Percentiles rank a stretch among this genome's conserved stretches.
These are phyloP conservation scores for Artemia sinica DNA, from an alignment of 2,888 invertebrate genomes.

Conservation along the genomic window DNA sequence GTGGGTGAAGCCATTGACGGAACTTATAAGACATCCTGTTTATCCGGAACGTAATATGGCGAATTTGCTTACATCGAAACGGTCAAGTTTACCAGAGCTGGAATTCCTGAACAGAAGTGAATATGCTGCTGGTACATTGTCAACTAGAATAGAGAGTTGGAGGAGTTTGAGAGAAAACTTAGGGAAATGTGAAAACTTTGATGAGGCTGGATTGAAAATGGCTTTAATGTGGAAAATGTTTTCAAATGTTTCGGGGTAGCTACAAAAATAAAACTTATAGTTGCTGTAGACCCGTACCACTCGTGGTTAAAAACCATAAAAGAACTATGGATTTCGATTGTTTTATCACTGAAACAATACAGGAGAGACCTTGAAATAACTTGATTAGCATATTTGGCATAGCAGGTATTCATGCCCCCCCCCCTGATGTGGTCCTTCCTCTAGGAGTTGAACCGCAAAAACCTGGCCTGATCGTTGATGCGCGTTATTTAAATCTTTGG, in stretches of 20 bases:
- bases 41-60: too few relatives aligned
- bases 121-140: background rate
- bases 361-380: background rate
- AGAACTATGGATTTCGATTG: background rate
- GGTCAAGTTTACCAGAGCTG: too few relatives aligned
- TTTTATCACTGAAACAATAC: background rate
- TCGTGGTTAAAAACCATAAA: background rate
- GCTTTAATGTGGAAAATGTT: background rate
- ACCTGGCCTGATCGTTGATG: background rate
- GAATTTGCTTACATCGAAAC: too few relatives aligned
- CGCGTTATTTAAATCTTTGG: too few relatives aligned
- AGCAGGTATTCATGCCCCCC: background rate
- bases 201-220: background rate
- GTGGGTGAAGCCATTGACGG: too few relatives aligned
- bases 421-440: background rate
- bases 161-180: background rate
- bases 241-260: background rate
- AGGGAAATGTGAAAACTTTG: too few relatives aligned
- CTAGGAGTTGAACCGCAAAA: background rate
- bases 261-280: background rate
- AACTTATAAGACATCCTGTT: too few relatives aligned
- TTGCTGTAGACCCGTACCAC: background rate
- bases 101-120: too few relatives aligned
- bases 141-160: background rate
- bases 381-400: background rate